Evolutionary conservation across 2,888 invertebrate genomes (phyloP).

Genomic region (Napeogenes sylphis): DNA sequence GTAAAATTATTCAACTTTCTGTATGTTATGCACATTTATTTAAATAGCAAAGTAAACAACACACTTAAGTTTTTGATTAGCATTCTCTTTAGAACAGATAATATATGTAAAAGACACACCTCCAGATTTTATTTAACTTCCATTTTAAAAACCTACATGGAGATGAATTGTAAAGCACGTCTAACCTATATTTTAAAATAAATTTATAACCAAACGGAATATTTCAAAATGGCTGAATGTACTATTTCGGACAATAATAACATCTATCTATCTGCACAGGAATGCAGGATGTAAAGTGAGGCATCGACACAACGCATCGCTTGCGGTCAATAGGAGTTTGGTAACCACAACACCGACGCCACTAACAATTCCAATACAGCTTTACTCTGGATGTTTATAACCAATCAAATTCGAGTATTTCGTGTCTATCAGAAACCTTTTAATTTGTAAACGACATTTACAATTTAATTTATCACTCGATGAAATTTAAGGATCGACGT

Average conservation of each 20-base stretch:
- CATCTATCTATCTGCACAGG: slow-evolving; percentile 22
- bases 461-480: slow-evolving; percentile 16
- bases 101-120: slow-evolving; percentile 16
- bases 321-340: slow-evolving; percentile 52
- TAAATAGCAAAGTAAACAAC: slow-evolving; percentile 23
- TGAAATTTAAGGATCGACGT: slow-evolving; percentile 15
- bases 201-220: neutral
- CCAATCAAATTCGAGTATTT: too few species aligned
- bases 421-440: too few species aligned
- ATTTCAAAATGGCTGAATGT: neutral
- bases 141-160: too few species aligned
- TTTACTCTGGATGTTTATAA: too few species aligned
- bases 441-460: too few species aligned
- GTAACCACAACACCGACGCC: too few species aligned
- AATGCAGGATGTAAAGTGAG: slow-evolving; percentile 25
- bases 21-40: slow-evolving; percentile 16
- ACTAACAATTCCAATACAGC: too few species aligned
- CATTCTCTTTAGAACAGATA: slow-evolving; percentile 16
- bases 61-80: slow-evolving; percentile 14
- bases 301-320: slow-evolving; percentile 45
- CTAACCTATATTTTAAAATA: too few species aligned
- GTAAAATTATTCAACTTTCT: slow-evolving; percentile 12
- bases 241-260: slow-evolving; percentile 7
- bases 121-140: too few species aligned
- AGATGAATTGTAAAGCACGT: too few species aligned